phyloP scores from a whole-genome alignment of 2,888 invertebrate species.

The Tenodera sinensis region DNA sequence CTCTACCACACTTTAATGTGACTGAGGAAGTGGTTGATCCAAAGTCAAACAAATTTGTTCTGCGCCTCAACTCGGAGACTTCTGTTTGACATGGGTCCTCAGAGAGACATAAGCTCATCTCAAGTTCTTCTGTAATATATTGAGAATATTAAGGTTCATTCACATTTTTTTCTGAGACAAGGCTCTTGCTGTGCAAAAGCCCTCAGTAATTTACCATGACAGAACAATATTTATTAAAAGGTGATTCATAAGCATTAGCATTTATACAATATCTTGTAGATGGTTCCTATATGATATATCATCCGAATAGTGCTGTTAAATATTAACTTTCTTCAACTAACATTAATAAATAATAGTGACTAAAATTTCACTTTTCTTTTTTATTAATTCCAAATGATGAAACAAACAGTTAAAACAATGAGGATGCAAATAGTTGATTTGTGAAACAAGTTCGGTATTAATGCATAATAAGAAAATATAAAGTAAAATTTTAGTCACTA shows the following conservation, averaged over 20 bases:
- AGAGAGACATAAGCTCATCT: background rate
- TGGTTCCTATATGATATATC: background rate
- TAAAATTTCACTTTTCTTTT: no score
- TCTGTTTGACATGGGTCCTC: constrained; percentile 74
- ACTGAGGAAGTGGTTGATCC: constrained; percentile 96
- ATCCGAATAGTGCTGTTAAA: background rate
- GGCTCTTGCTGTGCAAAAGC: constrained; percentile 20
- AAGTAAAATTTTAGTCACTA: no score
- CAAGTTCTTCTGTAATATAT: background rate
- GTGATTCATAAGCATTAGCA: background rate
- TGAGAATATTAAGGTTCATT: background rate
- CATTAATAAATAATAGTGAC: no score
- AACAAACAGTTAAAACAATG: no score
- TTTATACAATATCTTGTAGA: background rate
- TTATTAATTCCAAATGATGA: no score
- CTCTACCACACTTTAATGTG: constrained; percentile 89
- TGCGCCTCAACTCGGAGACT: constrained; percentile 92
- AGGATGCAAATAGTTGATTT: no score
- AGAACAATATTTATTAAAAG: background rate
- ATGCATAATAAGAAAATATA: no score
- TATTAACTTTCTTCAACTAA: no score
- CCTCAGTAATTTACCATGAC: background rate
- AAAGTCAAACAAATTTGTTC: constrained; percentile 90
- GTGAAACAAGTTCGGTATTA: no score
- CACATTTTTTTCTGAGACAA: background rate